Evolutionary conservation across 2,113 vertebrate genomes (phyloP).

Genomic region (Myanophis thanlyinensis): DNA sequence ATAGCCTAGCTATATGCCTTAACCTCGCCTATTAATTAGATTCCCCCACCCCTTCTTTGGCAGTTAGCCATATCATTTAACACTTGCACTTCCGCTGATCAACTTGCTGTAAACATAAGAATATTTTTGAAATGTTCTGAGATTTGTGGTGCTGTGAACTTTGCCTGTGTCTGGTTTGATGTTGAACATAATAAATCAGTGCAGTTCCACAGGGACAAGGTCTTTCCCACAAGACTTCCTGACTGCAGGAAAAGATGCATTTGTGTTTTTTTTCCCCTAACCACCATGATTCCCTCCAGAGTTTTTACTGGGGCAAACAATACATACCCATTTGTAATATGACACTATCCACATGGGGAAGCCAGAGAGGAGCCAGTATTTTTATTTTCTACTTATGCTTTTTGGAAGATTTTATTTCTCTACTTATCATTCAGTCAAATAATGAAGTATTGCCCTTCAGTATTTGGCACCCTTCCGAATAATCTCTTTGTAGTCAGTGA

Average conservation of each 20-base stretch:
- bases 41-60: background rate
- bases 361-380: background rate
- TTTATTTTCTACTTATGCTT: background rate
- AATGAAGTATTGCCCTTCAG: background rate
- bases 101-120: background rate
- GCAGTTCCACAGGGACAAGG: background rate
- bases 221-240: slow-evolving; percentile 23
- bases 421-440: background rate
- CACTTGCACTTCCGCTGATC: background rate
- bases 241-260: background rate
- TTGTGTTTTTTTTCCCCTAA: slow-evolving; percentile 6
- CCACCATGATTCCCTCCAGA: slow-evolving; percentile 28
- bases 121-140: background rate
- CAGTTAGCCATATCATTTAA: background rate
- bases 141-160: background rate
- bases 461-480: background rate
- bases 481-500: background rate
- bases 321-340: background rate
- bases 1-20: background rate
- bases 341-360: background rate
- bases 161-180: background rate
- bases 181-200: background rate
- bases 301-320: slow-evolving; percentile 23
- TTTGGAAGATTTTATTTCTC: background rate
- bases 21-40: background rate